phyloP scores from a whole-genome alignment of 2,113 vertebrate species.

The Theristicus caerulescens region DNA sequence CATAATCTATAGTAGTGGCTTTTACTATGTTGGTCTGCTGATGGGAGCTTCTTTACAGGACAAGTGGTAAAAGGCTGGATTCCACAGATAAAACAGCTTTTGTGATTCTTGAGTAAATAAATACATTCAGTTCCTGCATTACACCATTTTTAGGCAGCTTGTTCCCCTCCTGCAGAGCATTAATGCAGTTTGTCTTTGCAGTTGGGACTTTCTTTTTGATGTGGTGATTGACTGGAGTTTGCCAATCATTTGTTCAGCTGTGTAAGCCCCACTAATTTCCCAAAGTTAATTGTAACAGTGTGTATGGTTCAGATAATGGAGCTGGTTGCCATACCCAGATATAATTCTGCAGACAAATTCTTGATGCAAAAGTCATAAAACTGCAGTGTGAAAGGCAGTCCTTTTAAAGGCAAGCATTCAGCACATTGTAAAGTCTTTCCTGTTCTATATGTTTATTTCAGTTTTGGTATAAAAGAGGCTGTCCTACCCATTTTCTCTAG shows the following conservation, averaged over 20 bases:
- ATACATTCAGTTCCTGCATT: not conserved
- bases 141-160: not conserved
- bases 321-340: not conserved
- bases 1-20: not conserved
- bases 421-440: constrained; percentile 20
- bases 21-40: not conserved
- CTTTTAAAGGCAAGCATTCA: constrained; percentile 33
- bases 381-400: constrained; percentile 16
- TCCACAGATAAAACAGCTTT: not conserved
- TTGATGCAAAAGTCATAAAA: constrained; percentile 34
- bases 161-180: not conserved
- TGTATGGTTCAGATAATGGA: constrained; percentile 37
- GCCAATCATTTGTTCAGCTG: constrained; percentile 35
- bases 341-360: constrained; percentile 57
- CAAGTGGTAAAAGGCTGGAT: not conserved
- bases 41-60: not conserved
- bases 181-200: constrained; percentile 23
- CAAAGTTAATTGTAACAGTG: constrained; percentile 6
- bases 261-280: constrained; percentile 23
- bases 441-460: constrained; percentile 47
- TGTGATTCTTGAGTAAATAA: constrained; percentile 5
- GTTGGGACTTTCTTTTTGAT: constrained; percentile 2
- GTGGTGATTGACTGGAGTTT: constrained; percentile 17
- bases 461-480: constrained; percentile 57
- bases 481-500: constrained; percentile 46